Percentiles rank a stretch among this genome's conserved stretches.
phyloP scores from a whole-genome alignment of 2,888 invertebrate genomes.

The Ceramica pisi region DNA sequence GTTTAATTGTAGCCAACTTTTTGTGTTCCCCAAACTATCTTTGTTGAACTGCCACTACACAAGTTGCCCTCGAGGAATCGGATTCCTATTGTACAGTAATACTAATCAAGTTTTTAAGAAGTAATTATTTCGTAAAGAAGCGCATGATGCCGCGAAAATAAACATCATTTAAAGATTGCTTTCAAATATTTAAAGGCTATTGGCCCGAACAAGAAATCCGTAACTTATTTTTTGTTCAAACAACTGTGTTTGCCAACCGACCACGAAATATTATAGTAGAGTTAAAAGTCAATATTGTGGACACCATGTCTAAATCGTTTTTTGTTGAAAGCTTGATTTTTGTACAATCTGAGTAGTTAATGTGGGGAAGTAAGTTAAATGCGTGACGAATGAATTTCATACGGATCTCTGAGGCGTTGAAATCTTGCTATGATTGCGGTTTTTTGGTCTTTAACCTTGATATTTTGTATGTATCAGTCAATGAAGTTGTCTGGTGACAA shows the following conservation, averaged over 20 bases:
- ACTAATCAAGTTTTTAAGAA: constrained; percentile 1
- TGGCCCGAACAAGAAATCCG: constrained; percentile 56
- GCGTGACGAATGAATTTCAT: constrained; percentile 62
- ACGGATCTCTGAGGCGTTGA: constrained; percentile 37
- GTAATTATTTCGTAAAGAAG: constrained; percentile 13
- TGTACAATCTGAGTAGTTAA: constrained; percentile 47
- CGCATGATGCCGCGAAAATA: constrained; percentile 18
- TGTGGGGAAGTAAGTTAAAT: constrained; percentile 55
- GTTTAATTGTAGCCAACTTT: constrained; percentile 30
- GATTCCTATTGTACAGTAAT: constrained; percentile 17
- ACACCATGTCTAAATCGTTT: constrained; percentile 64
- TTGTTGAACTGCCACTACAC: constrained; percentile 38
- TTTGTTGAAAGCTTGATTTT: constrained; percentile 62
- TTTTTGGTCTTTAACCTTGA: constrained; percentile 48
- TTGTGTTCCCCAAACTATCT: constrained; percentile 12
- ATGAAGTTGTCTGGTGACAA: background rate
- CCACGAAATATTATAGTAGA: constrained; percentile 46
- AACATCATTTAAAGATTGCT: constrained; percentile 2
- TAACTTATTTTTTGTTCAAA: constrained; percentile 53
- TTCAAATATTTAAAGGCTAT: constrained; percentile 40
- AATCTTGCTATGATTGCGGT: constrained; percentile 40
- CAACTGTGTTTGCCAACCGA: constrained; percentile 61
- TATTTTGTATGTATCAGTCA: constrained; percentile 33
- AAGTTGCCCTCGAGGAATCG: constrained; percentile 13
- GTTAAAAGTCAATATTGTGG: constrained; percentile 65